Evolutionary conservation across 2,888 invertebrate species (phyloP).

Genomic region (Euplagia quadripunctaria): DNA sequence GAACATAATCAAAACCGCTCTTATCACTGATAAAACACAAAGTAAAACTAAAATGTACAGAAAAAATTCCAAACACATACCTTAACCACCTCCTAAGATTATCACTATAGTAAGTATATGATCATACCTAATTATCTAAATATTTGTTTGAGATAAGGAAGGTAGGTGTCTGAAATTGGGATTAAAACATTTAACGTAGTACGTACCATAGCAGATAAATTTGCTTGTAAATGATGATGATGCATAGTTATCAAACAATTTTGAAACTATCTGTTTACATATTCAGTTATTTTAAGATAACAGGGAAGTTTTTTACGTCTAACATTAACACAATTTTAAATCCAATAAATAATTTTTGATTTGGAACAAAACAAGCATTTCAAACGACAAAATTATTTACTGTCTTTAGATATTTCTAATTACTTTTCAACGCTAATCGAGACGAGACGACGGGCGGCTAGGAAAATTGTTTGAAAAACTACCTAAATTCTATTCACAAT

Average conservation of each 20-base stretch:
- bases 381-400: no score
- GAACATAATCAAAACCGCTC: no score
- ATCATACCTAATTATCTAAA: not conserved
- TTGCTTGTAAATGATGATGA: conserved; percentile 1
- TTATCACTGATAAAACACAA: no score
- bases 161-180: not conserved
- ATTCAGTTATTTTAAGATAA: conserved; percentile 4
- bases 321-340: not conserved
- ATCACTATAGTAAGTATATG: not conserved
- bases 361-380: no score
- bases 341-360: no score
- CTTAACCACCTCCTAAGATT: not conserved
- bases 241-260: conserved; percentile 3
- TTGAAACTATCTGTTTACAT: not conserved
- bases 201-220: not conserved
- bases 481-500: not conserved
- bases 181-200: not conserved
- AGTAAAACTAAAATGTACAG: no score
- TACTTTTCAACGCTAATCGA: no score
- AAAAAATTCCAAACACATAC: not conserved
- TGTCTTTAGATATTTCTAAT: no score
- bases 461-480: not conserved
- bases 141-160: not conserved
- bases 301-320: not conserved
- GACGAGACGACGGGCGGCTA: no score